Evolutionary conservation across 1,140 invertebrate species (phyloP).

Genomic region (Mycetomoellerius zeteki): DNA sequence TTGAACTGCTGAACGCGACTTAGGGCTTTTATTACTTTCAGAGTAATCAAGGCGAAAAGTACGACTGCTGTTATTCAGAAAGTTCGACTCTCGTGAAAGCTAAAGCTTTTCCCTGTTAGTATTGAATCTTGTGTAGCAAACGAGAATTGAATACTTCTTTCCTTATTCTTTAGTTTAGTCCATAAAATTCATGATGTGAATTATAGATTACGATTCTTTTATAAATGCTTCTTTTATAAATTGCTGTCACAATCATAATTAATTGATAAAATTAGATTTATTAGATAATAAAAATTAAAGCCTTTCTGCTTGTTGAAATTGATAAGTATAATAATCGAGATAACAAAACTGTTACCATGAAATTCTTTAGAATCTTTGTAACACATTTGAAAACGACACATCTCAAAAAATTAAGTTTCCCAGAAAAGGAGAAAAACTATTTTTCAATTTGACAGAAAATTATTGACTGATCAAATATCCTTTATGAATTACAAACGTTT

Average conservation of each 20-base stretch:
- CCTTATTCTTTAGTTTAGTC: constrained; percentile 8
- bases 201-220: not conserved
- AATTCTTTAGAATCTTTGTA: not conserved
- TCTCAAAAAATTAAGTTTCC: too few species aligned
- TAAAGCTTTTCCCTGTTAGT: constrained; percentile 26
- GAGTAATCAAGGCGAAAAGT: constrained; percentile 58
- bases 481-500: too few species aligned
- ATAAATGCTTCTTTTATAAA: not conserved
- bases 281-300: not conserved
- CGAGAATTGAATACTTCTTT: constrained; percentile 40
- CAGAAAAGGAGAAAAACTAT: too few species aligned
- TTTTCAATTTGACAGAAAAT: too few species aligned
- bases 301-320: not conserved
- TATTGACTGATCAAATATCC: too few species aligned
- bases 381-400: not conserved
- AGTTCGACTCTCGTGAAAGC: constrained; percentile 41
- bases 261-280: not conserved
- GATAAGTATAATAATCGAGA: not conserved
- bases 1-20: constrained; percentile 49
- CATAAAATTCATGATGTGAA: not conserved
- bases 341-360: not conserved
- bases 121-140: constrained; percentile 42
- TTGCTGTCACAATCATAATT: not conserved
- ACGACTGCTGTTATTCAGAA: constrained; percentile 53
- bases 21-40: constrained; percentile 60